phyloP scores from a whole-genome alignment of 2,113 vertebrate species.

The Corythaeola cristata region DNA sequence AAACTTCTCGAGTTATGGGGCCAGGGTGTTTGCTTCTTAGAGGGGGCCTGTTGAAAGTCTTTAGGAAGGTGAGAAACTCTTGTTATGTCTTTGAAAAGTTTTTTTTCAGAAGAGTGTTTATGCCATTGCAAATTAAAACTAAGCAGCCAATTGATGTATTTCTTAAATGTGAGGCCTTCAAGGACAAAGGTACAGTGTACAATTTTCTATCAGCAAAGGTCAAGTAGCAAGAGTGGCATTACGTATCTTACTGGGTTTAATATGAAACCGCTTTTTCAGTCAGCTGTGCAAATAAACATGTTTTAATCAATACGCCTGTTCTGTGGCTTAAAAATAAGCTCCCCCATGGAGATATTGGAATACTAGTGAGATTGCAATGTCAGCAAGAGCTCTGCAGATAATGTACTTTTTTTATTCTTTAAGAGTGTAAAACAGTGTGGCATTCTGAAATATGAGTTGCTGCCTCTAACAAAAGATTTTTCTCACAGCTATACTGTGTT shows the following conservation, averaged over 20 bases:
- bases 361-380: not conserved
- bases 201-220: not conserved
- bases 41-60: not conserved
- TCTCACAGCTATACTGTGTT: not conserved
- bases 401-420: not conserved
- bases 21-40: not conserved
- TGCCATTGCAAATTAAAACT: not conserved
- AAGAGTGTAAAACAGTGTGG: not conserved
- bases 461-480: not conserved
- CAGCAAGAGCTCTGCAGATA: not conserved
- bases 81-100: not conserved
- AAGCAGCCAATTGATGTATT: not conserved
- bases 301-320: not conserved
- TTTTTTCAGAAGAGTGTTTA: not conserved
- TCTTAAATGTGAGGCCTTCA: not conserved
- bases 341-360: not conserved
- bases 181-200: not conserved
- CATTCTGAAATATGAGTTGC: not conserved
- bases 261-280: not conserved
- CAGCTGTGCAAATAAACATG: not conserved
- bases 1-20: not conserved
- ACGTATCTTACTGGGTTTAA: not conserved
- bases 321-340: constrained; percentile 40
- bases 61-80: not conserved
- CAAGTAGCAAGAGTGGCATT: not conserved